A percentile compares a stretch with the other conserved stretches of the same genome.
phyloP scores from a whole-genome alignment of 1,140 invertebrate genomes.

The Drosophila suzukii region DNA sequence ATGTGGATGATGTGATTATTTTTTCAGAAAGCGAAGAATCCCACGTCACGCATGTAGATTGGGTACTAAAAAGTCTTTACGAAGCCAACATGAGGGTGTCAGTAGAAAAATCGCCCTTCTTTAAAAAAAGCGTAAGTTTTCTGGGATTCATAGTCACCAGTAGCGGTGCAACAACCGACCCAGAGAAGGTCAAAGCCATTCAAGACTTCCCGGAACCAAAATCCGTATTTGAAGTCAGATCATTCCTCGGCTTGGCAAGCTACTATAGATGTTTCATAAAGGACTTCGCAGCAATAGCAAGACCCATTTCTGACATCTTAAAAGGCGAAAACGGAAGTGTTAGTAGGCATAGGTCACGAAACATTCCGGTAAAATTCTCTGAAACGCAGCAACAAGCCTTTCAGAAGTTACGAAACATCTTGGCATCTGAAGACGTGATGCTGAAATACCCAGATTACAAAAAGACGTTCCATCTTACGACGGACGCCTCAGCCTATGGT shows the following conservation, averaged over 20 bases:
- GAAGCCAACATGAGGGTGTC: not conserved
- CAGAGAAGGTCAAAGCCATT: not conserved
- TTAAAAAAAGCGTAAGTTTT: not conserved
- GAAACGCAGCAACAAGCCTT: not conserved
- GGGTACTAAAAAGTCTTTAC: not conserved
- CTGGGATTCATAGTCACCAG: not conserved
- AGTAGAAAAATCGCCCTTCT: not conserved
- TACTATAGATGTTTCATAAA: not conserved
- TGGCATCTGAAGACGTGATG: not conserved
- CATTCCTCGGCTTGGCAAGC: not conserved
- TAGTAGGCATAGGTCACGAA: slow-evolving; percentile 1
- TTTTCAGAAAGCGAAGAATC: not conserved
- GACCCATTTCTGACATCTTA: not conserved
- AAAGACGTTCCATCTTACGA: not conserved
- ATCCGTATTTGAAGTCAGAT: not conserved
- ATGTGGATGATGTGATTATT: not conserved
- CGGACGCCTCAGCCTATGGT: not conserved
- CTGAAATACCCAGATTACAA: not conserved
- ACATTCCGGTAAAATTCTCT: not conserved
- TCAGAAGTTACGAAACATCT: not conserved
- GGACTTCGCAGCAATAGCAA: not conserved
- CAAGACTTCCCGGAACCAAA: not conserved
- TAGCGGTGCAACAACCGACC: not conserved
- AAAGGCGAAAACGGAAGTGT: slow-evolving; percentile 6
- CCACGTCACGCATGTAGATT: not conserved